A percentile compares a stretch with the other conserved stretches of the same genome.
These are phyloP conservation scores for Plebejus argus DNA, from an alignment of 2,888 invertebrate species.

Conservation along the genomic window DNA sequence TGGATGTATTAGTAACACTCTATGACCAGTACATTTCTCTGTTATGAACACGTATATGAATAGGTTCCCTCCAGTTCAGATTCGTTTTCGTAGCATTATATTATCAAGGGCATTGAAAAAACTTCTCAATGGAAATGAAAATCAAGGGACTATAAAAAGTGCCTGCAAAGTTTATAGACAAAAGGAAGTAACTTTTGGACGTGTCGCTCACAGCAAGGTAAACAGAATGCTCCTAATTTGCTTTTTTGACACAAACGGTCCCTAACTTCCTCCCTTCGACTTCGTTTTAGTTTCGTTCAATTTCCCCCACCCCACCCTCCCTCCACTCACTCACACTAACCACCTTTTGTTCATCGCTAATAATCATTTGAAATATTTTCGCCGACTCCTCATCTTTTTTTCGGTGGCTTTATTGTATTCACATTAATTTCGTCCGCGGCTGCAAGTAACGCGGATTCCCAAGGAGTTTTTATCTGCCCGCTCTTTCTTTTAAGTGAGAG, in stretches of 20 bases:
- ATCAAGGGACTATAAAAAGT: conserved; percentile 37
- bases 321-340: conserved; percentile 64
- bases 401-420: conserved; percentile 77
- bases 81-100: not conserved
- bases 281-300: conserved; percentile 77
- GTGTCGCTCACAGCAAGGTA: conserved; percentile 52
- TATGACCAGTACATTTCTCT: too few species aligned
- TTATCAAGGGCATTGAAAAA: not conserved
- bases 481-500: conserved; percentile 78
- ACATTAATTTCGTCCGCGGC: conserved; percentile 78
- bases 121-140: not conserved
- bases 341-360: conserved; percentile 69
- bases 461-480: conserved; percentile 77
- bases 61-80: not conserved
- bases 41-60: too few species aligned
- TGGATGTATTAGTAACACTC: too few species aligned
- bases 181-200: conserved; percentile 43
- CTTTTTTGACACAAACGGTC: conserved; percentile 55
- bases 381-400: conserved; percentile 67
- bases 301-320: conserved; percentile 75
- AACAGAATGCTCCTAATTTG: conserved; percentile 70
- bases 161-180: conserved; percentile 35
- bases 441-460: conserved; percentile 75
- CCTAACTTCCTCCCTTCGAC: conserved; percentile 64
- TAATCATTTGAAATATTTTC: conserved; percentile 74